Conservation (phyloP, 2,797 vertebrate genomes). For the Phaenicophaeus curvirostris region DNA sequence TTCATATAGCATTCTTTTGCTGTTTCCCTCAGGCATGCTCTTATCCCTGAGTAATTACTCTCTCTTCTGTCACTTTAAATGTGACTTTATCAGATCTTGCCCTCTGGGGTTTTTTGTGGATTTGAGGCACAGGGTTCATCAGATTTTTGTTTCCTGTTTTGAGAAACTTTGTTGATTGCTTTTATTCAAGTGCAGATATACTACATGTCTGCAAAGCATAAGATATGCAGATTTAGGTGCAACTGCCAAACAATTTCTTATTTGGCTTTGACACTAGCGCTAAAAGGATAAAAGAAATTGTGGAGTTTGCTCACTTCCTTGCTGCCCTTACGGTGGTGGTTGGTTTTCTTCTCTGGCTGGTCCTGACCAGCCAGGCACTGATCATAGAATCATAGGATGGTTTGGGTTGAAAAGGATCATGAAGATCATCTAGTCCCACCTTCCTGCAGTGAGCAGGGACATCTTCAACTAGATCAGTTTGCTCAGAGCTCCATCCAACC, state of each 20-base stretch:
- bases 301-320: background rate
- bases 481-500: too few relatives aligned
- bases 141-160: background rate
- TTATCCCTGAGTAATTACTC: background rate
- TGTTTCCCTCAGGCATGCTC: background rate
- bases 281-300: background rate
- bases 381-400: too few relatives aligned
- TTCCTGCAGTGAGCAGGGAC: too few relatives aligned
- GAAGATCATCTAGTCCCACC: too few relatives aligned
- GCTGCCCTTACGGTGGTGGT: background rate
- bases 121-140: accelerated
- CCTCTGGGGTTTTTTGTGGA: background rate
- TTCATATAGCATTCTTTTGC: background rate
- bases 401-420: too few relatives aligned
- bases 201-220: background rate
- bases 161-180: background rate
- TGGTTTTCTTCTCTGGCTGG: background rate
- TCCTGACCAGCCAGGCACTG: background rate
- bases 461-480: too few relatives aligned
- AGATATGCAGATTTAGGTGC: background rate
- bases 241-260: background rate
- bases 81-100: background rate
- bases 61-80: background rate
- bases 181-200: background rate
- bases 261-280: background rate